phyloP scores from a whole-genome alignment of 2,113 vertebrate genomes.

The Otis tarda region DNA sequence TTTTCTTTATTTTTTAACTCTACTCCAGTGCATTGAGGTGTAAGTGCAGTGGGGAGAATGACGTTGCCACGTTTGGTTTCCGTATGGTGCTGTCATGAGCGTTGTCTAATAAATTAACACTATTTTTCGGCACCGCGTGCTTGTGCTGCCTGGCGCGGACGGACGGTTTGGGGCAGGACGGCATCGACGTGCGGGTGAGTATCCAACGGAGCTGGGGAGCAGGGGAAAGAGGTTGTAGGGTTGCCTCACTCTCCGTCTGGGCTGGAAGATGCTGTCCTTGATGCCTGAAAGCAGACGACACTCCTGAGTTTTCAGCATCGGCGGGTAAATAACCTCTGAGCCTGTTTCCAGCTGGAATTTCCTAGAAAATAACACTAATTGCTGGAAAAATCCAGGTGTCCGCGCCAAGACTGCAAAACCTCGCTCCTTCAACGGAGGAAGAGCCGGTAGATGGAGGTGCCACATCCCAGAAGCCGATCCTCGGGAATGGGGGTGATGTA shows the following conservation, averaged over 20 bases:
- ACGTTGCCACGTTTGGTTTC: rapidly evolving
- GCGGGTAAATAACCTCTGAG: background rate
- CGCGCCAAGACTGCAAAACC: background rate
- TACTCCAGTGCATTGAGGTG: background rate
- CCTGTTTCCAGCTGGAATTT: conserved; percentile 21
- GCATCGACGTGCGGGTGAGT: rapidly evolving
- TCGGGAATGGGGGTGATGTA: background rate
- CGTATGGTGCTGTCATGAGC: background rate
- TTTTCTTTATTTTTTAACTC: conserved; percentile 30
- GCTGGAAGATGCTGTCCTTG: background rate
- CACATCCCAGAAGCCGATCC: rapidly evolving
- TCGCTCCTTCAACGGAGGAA: background rate
- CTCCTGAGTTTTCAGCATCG: background rate
- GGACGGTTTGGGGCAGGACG: rapidly evolving
- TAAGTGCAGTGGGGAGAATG: background rate
- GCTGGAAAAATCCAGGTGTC: background rate
- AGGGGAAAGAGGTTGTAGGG: background rate
- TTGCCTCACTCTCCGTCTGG: rapidly evolving
- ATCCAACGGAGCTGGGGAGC: rapidly evolving
- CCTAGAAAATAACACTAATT: background rate
- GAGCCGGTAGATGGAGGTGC: background rate
- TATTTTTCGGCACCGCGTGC: conserved; percentile 19
- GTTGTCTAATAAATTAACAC: conserved; percentile 43
- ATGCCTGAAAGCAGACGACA: background rate
- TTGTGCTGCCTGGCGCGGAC: background rate